A percentile compares a stretch with the other conserved stretches of the same genome.
These are phyloP conservation scores for Muraenolepis orangiensis DNA, from an alignment of 2,797 vertebrate species.

Conservation along the genomic window DNA sequence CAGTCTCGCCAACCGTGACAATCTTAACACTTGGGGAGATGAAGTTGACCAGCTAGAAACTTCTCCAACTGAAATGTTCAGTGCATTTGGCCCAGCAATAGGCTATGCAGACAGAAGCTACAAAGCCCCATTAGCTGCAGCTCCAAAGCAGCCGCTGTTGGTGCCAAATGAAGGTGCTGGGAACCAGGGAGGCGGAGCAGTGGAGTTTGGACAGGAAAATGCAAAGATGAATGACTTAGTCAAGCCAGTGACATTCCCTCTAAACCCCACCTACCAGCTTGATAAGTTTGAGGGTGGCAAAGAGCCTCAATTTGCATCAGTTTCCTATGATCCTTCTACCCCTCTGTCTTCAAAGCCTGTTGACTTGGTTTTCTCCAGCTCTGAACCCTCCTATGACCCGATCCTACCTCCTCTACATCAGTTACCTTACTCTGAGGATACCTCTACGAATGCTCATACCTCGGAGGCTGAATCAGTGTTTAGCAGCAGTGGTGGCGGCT, in stretches of 20 bases:
- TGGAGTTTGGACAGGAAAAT: neutral
- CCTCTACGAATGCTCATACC: too few species aligned
- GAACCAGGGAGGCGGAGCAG: neutral
- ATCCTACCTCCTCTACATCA: neutral
- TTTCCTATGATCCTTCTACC: too few species aligned
- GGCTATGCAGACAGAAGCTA: neutral
- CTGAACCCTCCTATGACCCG: neutral
- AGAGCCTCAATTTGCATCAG: too few species aligned
- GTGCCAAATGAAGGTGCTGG: too few species aligned
- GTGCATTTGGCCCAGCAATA: neutral
- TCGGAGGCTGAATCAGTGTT: neutral
- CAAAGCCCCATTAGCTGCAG: neutral
- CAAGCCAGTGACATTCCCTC: neutral
- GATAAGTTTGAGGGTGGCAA: neutral
- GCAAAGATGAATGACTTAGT: too few species aligned
- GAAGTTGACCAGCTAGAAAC: neutral
- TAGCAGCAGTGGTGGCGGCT: neutral
- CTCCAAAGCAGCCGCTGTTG: neutral
- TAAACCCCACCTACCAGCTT: neutral
- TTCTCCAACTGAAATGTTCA: neutral
- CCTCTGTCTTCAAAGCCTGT: too few species aligned
- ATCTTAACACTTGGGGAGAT: neutral
- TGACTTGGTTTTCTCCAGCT: neutral
- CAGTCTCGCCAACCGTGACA: neutral
- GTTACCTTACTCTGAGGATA: too few species aligned